A percentile compares a stretch with the other conserved stretches of the same genome.
Conservation (phyloP, 2,113 vertebrate species). For the Piaya cayana region DNA sequence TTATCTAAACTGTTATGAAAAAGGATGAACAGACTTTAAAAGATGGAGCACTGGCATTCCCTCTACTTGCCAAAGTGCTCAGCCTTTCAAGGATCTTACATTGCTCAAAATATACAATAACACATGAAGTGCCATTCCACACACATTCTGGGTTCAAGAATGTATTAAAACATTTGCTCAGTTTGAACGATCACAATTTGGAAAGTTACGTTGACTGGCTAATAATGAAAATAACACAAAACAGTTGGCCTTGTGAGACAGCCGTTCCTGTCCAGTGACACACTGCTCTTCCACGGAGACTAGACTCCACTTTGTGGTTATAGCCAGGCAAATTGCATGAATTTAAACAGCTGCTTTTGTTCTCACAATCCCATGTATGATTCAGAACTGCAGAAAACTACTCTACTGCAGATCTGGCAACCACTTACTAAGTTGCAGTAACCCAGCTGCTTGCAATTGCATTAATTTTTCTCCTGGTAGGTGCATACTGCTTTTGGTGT, state of each 20-base stretch:
- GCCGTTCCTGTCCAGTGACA: not conserved
- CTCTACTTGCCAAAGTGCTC: not conserved
- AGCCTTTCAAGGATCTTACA: not conserved
- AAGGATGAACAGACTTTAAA: not conserved
- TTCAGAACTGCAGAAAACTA: not conserved
- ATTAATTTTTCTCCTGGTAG: not conserved
- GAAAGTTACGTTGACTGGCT: not conserved
- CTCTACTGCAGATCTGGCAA: not conserved
- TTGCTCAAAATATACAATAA: not conserved
- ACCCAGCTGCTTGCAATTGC: not conserved
- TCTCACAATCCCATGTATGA: not conserved
- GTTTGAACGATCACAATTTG: not conserved
- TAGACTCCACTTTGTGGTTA: not conserved
- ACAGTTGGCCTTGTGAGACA: not conserved
- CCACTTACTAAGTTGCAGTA: not conserved
- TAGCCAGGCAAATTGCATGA: not conserved
- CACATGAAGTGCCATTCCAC: not conserved
- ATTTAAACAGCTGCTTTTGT: not conserved
- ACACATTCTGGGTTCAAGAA: not conserved
- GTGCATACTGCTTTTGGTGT: not conserved
- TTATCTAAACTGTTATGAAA: conserved; percentile 5
- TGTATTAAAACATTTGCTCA: not conserved
- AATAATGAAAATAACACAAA: not conserved
- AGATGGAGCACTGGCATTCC: not conserved
- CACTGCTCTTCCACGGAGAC: not conserved